Evolutionary conservation across 2,797 vertebrate species (phyloP).

Genomic region (Rhincodon typus): DNA sequence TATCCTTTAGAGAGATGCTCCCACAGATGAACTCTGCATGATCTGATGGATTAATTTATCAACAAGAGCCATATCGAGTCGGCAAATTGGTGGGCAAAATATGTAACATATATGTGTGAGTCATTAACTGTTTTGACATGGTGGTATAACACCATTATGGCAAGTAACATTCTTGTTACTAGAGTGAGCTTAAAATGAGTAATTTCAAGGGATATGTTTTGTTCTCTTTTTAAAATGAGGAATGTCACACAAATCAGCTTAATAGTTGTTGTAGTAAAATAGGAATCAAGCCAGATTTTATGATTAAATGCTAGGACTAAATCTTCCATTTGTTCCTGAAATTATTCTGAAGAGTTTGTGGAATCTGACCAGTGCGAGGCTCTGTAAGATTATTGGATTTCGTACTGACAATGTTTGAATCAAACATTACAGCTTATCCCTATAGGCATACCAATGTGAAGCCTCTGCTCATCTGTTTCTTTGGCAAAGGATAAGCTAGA

Average conservation of each 20-base stretch:
- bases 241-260: not conserved
- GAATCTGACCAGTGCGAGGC: not conserved
- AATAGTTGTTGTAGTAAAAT: not conserved
- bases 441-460: not conserved
- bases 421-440: not conserved
- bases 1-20: not conserved
- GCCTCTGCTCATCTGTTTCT: not conserved
- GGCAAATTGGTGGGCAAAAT: not conserved
- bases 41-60: not conserved
- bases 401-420: not conserved
- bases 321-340: not conserved
- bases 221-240: not conserved
- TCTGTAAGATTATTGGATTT: not conserved
- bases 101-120: not conserved
- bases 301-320: not conserved
- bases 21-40: not conserved
- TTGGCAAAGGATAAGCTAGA: not conserved
- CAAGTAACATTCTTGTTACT: not conserved
- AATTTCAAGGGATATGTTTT: not conserved
- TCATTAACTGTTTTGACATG: not conserved
- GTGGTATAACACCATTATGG: not conserved
- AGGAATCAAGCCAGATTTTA: not conserved
- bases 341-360: not conserved
- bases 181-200: not conserved
- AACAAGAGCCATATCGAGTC: not conserved